Evolutionary conservation across 2,797 vertebrate species (phyloP).

Genomic region (Crax fasciolata): DNA sequence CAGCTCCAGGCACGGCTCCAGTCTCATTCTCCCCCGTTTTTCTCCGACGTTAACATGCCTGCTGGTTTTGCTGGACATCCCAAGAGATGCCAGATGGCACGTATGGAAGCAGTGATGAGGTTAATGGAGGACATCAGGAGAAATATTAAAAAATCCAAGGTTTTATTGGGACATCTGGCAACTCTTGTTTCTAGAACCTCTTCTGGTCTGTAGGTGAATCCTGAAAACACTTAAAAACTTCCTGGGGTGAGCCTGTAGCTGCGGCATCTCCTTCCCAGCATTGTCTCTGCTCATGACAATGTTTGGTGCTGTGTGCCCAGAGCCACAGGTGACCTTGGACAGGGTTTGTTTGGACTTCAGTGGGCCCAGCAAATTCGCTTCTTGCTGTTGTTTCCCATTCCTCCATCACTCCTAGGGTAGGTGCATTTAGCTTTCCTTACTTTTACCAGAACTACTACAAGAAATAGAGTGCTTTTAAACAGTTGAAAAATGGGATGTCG

Average conservation of each 20-base stretch:
- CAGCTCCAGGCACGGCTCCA: background rate
- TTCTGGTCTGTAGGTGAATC: background rate
- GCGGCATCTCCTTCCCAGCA: accelerated
- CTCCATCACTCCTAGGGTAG: background rate
- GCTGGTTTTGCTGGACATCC: background rate
- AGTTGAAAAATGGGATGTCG: background rate
- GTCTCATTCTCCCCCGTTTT: background rate
- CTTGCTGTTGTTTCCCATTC: background rate
- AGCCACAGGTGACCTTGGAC: background rate
- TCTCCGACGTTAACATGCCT: background rate
- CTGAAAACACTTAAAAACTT: background rate
- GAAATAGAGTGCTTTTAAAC: background rate
- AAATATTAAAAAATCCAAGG: slow-evolving; percentile 47
- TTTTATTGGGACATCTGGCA: slow-evolving; percentile 45
- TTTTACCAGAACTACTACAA: background rate
- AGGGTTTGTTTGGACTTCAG: background rate
- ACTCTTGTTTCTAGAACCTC: slow-evolving; percentile 12
- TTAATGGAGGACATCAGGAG: slow-evolving; percentile 21
- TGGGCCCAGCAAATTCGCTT: background rate
- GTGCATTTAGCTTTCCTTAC: background rate
- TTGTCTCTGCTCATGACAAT: background rate
- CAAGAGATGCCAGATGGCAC: background rate
- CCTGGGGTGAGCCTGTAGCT: background rate
- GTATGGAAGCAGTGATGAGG: background rate
- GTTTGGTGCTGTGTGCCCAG: background rate